Percentiles rank a stretch among this genome's conserved stretches.
phyloP scores from a whole-genome alignment of 2,888 invertebrate genomes.

The Caradrina clavipalpis region DNA sequence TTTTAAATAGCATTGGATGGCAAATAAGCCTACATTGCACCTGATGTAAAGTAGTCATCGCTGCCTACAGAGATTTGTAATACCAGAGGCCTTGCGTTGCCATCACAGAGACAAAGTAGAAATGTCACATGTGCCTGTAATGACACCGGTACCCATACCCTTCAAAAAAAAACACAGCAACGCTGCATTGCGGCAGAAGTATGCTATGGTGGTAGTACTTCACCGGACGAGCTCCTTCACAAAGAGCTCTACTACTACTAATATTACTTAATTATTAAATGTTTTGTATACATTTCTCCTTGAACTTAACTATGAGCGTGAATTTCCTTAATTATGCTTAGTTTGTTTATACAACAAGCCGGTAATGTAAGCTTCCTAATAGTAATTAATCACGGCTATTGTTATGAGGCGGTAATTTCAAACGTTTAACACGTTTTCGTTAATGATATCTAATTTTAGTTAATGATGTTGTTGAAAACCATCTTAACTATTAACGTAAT shows the following conservation, averaged over 20 bases:
- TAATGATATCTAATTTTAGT: neutral
- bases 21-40: no score
- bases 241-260: no score
- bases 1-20: neutral
- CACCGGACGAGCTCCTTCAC: no score
- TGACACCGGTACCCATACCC: no score
- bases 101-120: no score
- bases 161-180: no score
- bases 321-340: conserved; percentile 55
- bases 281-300: neutral
- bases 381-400: conserved; percentile 36
- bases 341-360: conserved; percentile 21
- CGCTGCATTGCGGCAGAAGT: no score
- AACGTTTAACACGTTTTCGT: conserved; percentile 27
- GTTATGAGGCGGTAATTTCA: conserved; percentile 15
- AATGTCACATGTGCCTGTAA: no score
- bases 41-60: no score
- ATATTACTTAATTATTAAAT: neutral
- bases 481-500: neutral
- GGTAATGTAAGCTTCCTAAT: conserved; percentile 42
- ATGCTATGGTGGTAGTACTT: no score
- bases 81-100: no score
- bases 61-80: no score
- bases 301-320: neutral
- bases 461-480: conserved; percentile 6